Evolutionary conservation across 2,888 invertebrate genomes (phyloP), one percentile per base, ranked within the genome.

Genomic region (Creontiades dilutus): DNA sequence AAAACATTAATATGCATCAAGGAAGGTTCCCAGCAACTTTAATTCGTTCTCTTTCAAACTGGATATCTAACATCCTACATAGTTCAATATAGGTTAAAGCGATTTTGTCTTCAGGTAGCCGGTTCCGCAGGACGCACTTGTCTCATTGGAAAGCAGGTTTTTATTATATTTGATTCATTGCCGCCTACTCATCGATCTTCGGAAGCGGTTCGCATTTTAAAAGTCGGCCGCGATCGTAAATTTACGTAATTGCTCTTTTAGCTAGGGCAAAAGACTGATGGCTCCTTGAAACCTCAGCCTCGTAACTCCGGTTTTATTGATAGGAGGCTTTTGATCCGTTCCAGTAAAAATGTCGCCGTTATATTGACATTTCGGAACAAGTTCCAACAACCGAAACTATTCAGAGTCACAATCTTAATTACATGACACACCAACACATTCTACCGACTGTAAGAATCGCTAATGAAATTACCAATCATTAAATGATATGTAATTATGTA

Each of bases 161-260:
- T 23, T 23, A 1, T 68, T 5, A 68, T 68, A 68, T 68, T 68
- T 68, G 68, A 68, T 68, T 68, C 23, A 68, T 68, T 68, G 68
- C 68, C 19, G 68, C 68, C 19, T 68, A 12, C 11, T 23, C 68
- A 68, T 68, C 68, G 68, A 68, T 68, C 68, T 68, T 68, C 23
- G 27, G 19, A 23, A 57, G 68, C 19, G 68, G 27, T 68, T 68
- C 68, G 68, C 68, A 68, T 68, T 19, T 48, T 27, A 27, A 68
- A 68, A 68, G 27, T 27, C 68, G 68, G 37, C 7, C 37, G 3
- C 52, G 68, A 68, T 13, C 68, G 68, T 68, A 68, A 23, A 68
- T 23, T 23, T 68, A 23, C 68, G 23, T 68, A 68, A 68, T 68
- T 68, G 23, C 68, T 68, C 68, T 68, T 68, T 68, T 68, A 68